phyloP scores from a whole-genome alignment of 2,888 invertebrate genomes.

The Tortricodes alternella region DNA sequence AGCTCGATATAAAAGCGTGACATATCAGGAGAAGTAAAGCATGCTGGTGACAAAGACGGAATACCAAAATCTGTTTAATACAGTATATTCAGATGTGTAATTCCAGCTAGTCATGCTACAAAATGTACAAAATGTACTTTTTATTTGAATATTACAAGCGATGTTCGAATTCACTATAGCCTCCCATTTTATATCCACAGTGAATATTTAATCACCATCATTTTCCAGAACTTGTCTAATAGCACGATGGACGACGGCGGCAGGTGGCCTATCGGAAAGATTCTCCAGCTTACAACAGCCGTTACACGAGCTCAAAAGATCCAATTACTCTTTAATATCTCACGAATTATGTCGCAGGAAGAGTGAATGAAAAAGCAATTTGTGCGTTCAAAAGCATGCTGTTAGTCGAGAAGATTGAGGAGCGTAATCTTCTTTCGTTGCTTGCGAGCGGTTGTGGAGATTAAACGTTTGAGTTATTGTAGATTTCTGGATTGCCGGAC shows the following conservation, averaged over 20 bases:
- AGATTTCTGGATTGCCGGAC: background rate
- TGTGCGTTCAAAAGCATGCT: conserved; percentile 21
- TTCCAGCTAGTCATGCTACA: background rate
- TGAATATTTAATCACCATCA: background rate
- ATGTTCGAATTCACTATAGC: background rate
- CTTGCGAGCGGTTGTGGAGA: conserved; percentile 7
- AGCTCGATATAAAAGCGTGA: background rate
- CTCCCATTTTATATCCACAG: background rate
- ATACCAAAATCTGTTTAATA: background rate
- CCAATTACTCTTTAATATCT: conserved; percentile 21
- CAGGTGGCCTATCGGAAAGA: background rate
- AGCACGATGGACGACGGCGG: background rate
- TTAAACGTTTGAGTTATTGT: conserved; percentile 15
- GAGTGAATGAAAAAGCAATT: conserved; percentile 23
- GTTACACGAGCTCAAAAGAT: conserved; percentile 7
- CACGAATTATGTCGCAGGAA: conserved; percentile 15
- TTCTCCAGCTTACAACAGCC: background rate
- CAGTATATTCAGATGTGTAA: background rate
- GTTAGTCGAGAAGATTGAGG: conserved; percentile 7
- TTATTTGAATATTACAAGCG: background rate
- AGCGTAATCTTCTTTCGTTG: conserved; percentile 9
- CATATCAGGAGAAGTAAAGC: background rate
- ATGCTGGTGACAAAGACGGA: background rate
- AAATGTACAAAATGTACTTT: background rate
- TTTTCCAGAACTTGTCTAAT: background rate